Evolutionary conservation across 2,113 vertebrate species (phyloP).

Genomic region (Cichladusa arquata): DNA sequence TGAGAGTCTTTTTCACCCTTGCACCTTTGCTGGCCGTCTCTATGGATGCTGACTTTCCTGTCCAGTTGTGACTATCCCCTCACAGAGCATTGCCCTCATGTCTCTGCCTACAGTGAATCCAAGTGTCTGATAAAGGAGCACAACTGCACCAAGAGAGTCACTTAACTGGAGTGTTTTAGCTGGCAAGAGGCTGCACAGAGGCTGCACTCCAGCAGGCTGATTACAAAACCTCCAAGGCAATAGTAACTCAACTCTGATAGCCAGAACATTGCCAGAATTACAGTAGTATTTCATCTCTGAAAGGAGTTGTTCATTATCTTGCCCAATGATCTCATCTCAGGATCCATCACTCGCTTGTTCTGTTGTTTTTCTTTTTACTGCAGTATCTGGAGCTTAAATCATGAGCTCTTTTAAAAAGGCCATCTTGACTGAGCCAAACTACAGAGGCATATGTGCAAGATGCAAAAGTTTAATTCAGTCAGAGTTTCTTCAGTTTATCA

Average conservation of each 20-base stretch:
- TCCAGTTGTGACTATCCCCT: not conserved
- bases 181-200: not conserved
- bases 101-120: not conserved
- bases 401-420: not conserved
- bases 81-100: not conserved
- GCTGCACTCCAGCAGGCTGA: not conserved
- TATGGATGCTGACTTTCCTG: not conserved
- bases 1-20: not conserved
- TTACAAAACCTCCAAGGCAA: not conserved
- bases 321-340: conserved; percentile 32
- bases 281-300: conserved; percentile 31
- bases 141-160: not conserved
- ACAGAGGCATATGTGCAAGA: not conserved
- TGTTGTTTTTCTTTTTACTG: conserved; percentile 2
- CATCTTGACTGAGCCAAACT: not conserved
- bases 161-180: not conserved
- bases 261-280: not conserved
- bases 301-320: conserved; percentile 19
- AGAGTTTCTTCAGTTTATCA: not conserved
- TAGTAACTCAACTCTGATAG: not conserved
- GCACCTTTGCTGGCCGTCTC: not conserved
- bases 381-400: not conserved
- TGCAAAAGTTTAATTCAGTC: not conserved
- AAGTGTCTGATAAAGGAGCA: not conserved
- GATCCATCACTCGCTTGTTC: not conserved